phyloP scores from a whole-genome alignment of 2,888 invertebrate species.

The Meliscaeva auricollis region DNA sequence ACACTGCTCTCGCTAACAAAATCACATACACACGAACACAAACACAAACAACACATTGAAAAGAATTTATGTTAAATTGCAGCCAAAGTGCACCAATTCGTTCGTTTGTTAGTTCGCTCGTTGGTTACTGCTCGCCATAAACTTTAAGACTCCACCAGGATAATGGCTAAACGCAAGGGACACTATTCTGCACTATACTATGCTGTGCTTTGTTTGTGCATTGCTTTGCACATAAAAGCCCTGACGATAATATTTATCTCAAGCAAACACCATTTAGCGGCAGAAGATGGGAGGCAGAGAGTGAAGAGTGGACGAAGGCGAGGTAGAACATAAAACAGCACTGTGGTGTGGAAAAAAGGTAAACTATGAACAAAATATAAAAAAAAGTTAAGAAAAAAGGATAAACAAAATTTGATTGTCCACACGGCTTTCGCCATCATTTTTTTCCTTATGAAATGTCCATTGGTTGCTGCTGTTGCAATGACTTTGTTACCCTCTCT shows the following conservation, averaged over 20 bases:
- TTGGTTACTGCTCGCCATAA: conserved; percentile 16
- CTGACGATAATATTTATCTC: conserved; percentile 50
- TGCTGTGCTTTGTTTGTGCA: background rate
- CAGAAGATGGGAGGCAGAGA: background rate
- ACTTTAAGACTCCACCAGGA: conserved; percentile 28
- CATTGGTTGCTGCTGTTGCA: conserved; percentile 50
- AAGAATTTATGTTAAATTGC: conserved; percentile 50
- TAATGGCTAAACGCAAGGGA: conserved; percentile 36
- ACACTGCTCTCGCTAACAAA: background rate
- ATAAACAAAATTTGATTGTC: conserved; percentile 38
- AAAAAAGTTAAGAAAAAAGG: background rate
- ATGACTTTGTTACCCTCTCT: conserved; percentile 7
- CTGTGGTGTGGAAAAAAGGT: conserved; percentile 29
- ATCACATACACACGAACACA: background rate
- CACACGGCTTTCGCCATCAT: conserved; percentile 45
- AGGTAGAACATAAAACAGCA: conserved; percentile 10
- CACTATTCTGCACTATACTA: background rate
- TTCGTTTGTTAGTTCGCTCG: background rate
- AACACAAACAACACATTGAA: background rate
- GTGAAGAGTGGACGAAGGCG: background rate
- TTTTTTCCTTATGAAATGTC: conserved; percentile 52
- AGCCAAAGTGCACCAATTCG: conserved; percentile 49
- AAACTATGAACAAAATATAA: conserved; percentile 7
- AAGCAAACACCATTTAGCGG: conserved; percentile 44
- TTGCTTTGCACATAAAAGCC: background rate